A percentile compares a stretch with the other conserved stretches of the same genome.
Evolutionary conservation across 1,140 invertebrate species (phyloP).

Genomic region (Bombus superbus): DNA sequence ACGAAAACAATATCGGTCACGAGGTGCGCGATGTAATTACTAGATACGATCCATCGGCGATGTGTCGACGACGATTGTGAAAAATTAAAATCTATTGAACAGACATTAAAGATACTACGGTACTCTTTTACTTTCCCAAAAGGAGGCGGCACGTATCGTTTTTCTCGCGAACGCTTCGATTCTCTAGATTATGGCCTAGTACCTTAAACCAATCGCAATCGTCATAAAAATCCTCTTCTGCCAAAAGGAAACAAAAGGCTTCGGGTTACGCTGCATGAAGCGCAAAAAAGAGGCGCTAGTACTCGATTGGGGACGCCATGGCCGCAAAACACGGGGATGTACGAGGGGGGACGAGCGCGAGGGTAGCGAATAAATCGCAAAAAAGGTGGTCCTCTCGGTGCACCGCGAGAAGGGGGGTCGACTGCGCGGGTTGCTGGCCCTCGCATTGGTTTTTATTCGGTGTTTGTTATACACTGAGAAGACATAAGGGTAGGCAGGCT

Average conservation of each 20-base stretch:
- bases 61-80: too few relatives aligned
- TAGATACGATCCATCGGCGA: too few relatives aligned
- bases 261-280: too few relatives aligned
- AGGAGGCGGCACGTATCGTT: too few relatives aligned
- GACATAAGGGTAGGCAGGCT: conserved; percentile 32
- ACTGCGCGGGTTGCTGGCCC: background rate
- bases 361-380: conserved; percentile 16
- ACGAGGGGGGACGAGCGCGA: too few relatives aligned
- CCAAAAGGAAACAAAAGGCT: background rate
- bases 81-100: too few relatives aligned
- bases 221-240: background rate
- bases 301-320: too few relatives aligned
- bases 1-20: too few relatives aligned
- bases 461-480: conserved; percentile 33
- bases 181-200: background rate
- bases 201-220: background rate
- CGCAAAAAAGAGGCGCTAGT: background rate
- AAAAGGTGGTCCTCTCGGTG: conserved; percentile 8
- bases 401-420: background rate
- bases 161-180: background rate
- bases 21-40: too few relatives aligned
- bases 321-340: background rate
- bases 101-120: too few relatives aligned
- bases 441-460: conserved; percentile 42
- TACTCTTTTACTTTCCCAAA: too few relatives aligned